A percentile compares a stretch with the other conserved stretches of the same genome.
Evolutionary conservation across 1,140 invertebrate genomes (phyloP).

Genomic region (Glomeris maerens): DNA sequence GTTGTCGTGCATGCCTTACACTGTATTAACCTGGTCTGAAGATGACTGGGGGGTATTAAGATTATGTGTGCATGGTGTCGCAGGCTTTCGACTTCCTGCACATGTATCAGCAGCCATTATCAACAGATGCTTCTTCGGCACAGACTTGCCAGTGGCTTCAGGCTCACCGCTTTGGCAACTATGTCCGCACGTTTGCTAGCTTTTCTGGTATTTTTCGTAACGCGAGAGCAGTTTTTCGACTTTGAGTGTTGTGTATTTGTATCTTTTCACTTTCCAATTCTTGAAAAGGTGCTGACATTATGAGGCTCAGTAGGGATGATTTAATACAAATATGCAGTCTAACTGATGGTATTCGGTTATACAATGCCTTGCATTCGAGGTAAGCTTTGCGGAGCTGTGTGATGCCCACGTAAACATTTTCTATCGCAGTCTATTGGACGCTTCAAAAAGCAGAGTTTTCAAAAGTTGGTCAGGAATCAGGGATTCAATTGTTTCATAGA

Average conservation of each 20-base stretch:
- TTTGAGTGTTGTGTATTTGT: neutral
- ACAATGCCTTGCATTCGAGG: constrained; percentile 64
- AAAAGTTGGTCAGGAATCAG: too few relatives aligned
- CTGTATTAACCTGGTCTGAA: constrained; percentile 3
- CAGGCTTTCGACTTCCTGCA: constrained; percentile 8
- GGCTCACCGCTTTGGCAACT: constrained; percentile 56
- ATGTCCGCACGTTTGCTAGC: constrained; percentile 57
- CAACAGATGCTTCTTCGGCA: constrained; percentile 45
- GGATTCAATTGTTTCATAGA: too few relatives aligned
- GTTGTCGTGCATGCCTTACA: constrained; percentile 4
- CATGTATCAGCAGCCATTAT: constrained; percentile 27
- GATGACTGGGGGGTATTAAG: too few relatives aligned
- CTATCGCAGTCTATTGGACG: too few relatives aligned
- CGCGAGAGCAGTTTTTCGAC: neutral
- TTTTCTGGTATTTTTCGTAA: constrained; percentile 49
- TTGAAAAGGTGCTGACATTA: constrained; percentile 52
- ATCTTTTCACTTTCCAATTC: constrained; percentile 8
- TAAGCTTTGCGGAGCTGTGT: too few relatives aligned
- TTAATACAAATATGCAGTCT: constrained; percentile 85
- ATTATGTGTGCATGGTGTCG: too few relatives aligned
- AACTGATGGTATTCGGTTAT: constrained; percentile 76
- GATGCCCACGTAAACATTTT: too few relatives aligned
- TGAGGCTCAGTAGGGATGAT: constrained; percentile 72
- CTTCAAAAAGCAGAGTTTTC: too few relatives aligned
- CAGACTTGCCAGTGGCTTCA: constrained; percentile 70